Percentiles rank a stretch among this genome's conserved stretches.
phyloP scores from a whole-genome alignment of 2,113 vertebrate species.

The Tympanuchus pallidicinctus region DNA sequence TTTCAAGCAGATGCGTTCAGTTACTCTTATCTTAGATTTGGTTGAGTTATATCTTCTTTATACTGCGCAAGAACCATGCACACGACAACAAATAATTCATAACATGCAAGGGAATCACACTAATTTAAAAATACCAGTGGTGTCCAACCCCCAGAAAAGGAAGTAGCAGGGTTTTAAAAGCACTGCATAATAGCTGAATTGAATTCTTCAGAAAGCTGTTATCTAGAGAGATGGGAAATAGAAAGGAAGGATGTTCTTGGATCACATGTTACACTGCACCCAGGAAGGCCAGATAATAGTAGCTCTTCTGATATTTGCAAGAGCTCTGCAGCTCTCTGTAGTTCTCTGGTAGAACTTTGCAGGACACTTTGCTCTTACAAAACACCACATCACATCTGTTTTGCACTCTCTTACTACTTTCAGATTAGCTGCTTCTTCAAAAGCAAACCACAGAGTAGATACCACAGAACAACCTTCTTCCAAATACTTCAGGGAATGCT shows the following conservation, averaged over 20 bases:
- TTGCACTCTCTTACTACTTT: neutral
- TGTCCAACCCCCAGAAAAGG: neutral
- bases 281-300: slow-evolving; percentile 4
- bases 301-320: neutral
- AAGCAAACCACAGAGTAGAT: neutral
- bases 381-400: neutral
- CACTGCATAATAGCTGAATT: neutral
- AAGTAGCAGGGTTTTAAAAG: neutral
- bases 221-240: slow-evolving; percentile 2
- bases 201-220: neutral
- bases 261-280: neutral
- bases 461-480: neutral
- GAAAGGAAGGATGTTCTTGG: slow-evolving; percentile 16
- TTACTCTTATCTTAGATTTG: neutral
- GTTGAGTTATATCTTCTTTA: neutral
- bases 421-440: neutral
- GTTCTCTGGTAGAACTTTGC: neutral
- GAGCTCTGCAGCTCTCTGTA: neutral
- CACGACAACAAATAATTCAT: neutral
- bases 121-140: neutral
- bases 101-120: neutral
- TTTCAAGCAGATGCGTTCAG: neutral
- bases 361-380: neutral
- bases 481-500: neutral
- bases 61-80: neutral